phyloP scores from a whole-genome alignment of 2,113 vertebrate genomes.

The Chloroceryle aenea region DNA sequence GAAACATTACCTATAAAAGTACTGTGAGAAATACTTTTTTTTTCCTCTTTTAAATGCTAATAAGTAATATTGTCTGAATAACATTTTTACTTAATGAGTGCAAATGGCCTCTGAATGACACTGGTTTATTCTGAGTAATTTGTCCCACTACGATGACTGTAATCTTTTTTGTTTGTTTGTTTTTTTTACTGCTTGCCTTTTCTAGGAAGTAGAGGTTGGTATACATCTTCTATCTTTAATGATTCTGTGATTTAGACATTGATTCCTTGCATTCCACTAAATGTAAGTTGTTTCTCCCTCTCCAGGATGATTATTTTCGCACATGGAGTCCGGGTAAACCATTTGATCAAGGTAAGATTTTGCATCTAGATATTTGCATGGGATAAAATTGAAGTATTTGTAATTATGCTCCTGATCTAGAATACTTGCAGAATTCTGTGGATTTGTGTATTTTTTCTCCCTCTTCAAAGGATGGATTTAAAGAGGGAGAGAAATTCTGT shows the following conservation, averaged over 20 bases:
- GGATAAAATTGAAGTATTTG: neutral
- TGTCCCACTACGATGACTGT: slow-evolving; percentile 69
- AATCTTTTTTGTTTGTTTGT: slow-evolving; percentile 71
- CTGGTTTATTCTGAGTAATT: slow-evolving; percentile 22
- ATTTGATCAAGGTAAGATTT: slow-evolving; percentile 90
- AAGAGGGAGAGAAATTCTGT: neutral
- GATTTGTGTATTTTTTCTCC: neutral
- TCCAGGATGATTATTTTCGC: slow-evolving; percentile 86
- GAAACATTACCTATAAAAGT: neutral
- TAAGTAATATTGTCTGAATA: neutral
- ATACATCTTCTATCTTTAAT: slow-evolving; percentile 69
- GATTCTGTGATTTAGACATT: slow-evolving; percentile 13
- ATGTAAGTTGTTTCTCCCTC: slow-evolving; percentile 56
- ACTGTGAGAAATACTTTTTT: neutral
- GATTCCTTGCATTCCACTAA: slow-evolving; percentile 39
- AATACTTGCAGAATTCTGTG: neutral
- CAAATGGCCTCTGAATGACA: neutral
- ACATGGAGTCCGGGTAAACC: slow-evolving; percentile 92
- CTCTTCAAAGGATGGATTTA: neutral
- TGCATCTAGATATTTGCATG: neutral
- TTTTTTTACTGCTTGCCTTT: slow-evolving; percentile 78
- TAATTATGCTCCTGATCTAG: neutral
- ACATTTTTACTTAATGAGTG: neutral
- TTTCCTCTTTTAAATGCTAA: neutral
- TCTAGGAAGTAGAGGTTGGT: slow-evolving; percentile 89